Base-by-base conservation (phyloP, 2,113 vertebrate genomes). In the Motacilla tschutschensis region DNA sequence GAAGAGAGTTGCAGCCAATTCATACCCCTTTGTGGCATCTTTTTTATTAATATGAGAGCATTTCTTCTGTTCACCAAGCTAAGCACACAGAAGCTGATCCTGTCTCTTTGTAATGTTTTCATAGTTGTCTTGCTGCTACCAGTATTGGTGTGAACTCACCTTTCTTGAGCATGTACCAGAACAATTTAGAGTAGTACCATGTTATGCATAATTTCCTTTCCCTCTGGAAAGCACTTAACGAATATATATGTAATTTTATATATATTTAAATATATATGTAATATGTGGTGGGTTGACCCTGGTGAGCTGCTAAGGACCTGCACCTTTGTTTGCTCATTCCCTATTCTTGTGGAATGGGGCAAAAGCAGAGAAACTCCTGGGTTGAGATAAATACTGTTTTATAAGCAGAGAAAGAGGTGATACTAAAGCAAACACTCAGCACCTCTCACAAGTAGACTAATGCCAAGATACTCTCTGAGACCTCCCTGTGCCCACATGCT, bases 71-170 rank as follows among this genome's bases (percentile, higher is more conserved):
- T 77, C 21, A 43, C 10, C 40, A 46, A 62, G 11, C 11, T 64
- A 41, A 80, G 38, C 16, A 6, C 35, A 24, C 16, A 40, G 46
- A 36, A 75, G 14, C 47, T 17, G 15, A 31, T 83, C 5, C 17
- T 36, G 15, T 62, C 17, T 36, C 28, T 57, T 38, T 38, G 12
- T 51, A 41, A 14, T 21, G 11, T 65, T 54, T 38, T 59, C 0
- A 0, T 29, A 15, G 8, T 22, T 54, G 35, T 8, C 31, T 10
- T 63, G 18, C 33, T 77, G 29, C 21, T 13, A 10, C 9, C 7
- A 53, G 1, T 60, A 89, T 19, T 21, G 2, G 8, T 63, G 21
- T 0, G 0, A 74, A 8, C 28, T 85, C 0, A 0, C 14, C 6
- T 48, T 63, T 48, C 57, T 41, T 80, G 15, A 71, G 12, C 21